phyloP scores from a whole-genome alignment of 2,113 vertebrate genomes.

The Lagenorhynchus albirostris region DNA sequence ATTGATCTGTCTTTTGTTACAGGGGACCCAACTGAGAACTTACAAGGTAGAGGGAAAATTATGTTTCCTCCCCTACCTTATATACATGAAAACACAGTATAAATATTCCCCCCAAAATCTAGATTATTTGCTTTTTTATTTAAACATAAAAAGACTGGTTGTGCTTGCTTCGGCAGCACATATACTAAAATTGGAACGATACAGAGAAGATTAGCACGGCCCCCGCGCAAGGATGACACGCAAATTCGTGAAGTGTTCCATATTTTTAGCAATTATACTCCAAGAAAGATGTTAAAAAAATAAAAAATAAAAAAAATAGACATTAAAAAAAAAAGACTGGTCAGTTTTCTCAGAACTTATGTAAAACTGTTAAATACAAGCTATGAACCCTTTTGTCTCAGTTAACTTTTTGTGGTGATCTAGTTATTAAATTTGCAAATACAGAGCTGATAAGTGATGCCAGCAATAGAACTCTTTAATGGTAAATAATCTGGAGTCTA shows the following conservation, averaged over 20 bases:
- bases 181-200: too few species aligned
- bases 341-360: background rate
- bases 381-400: background rate
- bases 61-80: background rate
- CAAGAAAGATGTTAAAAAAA: too few species aligned
- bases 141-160: background rate
- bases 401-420: background rate
- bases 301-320: too few species aligned
- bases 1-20: background rate
- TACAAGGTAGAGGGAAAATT: background rate
- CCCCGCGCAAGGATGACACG: too few species aligned
- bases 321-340: background rate
- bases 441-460: background rate
- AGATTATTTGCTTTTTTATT: background rate
- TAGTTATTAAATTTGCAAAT: constrained; percentile 17
- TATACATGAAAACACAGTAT: background rate
- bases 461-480: background rate
- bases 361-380: background rate
- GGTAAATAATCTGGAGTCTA: background rate
- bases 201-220: too few species aligned
- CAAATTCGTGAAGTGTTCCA: too few species aligned
- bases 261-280: too few species aligned
- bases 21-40: background rate
- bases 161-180: too few species aligned
- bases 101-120: background rate